These are phyloP conservation scores for Cherax destructor DNA, from an alignment of 1,140 invertebrate genomes.

Conservation along the genomic window DNA sequence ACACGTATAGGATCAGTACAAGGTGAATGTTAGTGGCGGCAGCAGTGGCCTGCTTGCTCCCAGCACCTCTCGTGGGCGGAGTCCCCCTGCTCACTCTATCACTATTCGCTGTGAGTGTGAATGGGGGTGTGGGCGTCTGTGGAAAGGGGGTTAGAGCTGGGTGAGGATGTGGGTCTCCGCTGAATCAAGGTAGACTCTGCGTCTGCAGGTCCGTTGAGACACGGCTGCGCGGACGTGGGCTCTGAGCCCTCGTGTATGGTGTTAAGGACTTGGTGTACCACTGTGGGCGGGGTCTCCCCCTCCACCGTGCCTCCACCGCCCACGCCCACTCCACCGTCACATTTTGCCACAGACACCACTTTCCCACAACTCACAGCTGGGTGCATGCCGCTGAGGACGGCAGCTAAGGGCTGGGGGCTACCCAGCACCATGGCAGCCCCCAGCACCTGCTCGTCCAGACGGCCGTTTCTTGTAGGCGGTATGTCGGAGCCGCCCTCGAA, in stretches of 20 bases:
- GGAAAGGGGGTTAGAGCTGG: not conserved
- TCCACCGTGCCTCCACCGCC: not conserved
- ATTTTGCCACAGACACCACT: not conserved
- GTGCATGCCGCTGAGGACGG: not conserved
- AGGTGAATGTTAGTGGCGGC: not conserved
- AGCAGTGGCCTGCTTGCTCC: not conserved
- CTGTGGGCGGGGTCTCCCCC: constrained; percentile 12
- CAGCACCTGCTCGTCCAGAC: constrained; percentile 36
- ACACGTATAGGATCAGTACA: not conserved
- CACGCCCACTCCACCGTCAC: not conserved
- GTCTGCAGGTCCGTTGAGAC: constrained; percentile 24
- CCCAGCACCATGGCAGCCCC: constrained; percentile 10
- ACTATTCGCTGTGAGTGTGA: constrained; percentile 50
- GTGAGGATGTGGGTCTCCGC: not conserved
- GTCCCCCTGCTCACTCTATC: not conserved
- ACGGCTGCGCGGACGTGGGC: constrained; percentile 21
- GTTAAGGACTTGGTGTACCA: constrained; percentile 58
- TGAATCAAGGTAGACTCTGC: constrained; percentile 21
- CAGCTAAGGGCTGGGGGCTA: not conserved
- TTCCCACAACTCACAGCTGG: not conserved
- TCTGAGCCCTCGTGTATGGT: constrained; percentile 63
- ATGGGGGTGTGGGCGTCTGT: not conserved
- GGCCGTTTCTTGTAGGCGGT: constrained; percentile 54
- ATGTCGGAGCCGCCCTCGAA: constrained; percentile 35
- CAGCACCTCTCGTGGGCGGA: constrained; percentile 11